Evolutionary conservation across 2,888 invertebrate genomes (phyloP), one percentile per base, ranked within the genome.

Genomic region (Gryllus longicercus): DNA sequence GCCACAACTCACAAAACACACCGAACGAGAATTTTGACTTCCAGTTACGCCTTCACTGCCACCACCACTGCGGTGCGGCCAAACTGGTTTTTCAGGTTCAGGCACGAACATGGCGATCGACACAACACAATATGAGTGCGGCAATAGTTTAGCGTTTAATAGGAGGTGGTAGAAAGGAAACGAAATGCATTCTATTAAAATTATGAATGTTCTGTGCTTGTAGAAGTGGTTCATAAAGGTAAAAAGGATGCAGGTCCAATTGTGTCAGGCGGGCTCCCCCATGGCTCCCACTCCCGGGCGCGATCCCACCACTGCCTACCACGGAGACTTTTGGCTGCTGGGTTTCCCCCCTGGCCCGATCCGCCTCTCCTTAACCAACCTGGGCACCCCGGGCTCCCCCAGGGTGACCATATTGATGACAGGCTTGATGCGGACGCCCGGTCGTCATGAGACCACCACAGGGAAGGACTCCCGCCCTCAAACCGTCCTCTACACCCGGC

Each of bases 261-360:
- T 93, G 86, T 94, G 88, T 94, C 91, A 91, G 90, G 89, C 92
- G 90, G 95, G 96, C 96, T 96, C 93, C 76, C 90, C 91, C 91
- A 93, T 92, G 93, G 92, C 91, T 90, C 92, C 91, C 94, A 95
- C 96, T 97, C 96, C 95, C 94, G 93, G 95, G 93, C 95, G 96
- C 96, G 93, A 95, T 95, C 96, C 96, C 95, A 94, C 96, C 96
- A 97, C 96, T 96, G 96, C 95, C 91, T 93, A 92, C 95, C 96
- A 95, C 96, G 96, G 96, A 93, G 94, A 95, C 96, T 97, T 96
- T 97, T 97, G 96, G 96, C 96, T 97, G 97, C 97, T 97, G 95
- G 93, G 95, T 97, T 95, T 94, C 96, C 95, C 95, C 95, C 93
- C 16, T 14, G 63, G 16, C 63, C 63, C 63, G 63, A 63, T 63